Evolutionary conservation across 2,888 invertebrate species (phyloP).

Genomic region (Erebia epiphron): DNA sequence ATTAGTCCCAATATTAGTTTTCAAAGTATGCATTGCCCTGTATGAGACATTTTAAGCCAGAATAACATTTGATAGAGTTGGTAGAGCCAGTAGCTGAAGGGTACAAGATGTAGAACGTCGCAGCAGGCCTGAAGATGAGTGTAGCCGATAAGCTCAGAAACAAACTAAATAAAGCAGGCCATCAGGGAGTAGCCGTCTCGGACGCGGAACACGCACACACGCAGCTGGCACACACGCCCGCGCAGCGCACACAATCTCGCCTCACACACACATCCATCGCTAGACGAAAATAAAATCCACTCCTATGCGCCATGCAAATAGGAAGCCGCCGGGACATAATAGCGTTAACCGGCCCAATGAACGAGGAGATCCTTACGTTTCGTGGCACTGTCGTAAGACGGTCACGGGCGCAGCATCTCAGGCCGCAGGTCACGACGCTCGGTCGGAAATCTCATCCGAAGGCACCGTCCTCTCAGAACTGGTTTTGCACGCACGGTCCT

Average conservation of each 20-base stretch:
- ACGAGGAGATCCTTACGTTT: constrained; percentile 80
- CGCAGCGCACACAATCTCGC: constrained; percentile 44
- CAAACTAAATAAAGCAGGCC: constrained; percentile 77
- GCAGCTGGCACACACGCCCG: constrained; percentile 49
- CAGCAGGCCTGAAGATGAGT: constrained; percentile 47
- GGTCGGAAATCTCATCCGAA: constrained; percentile 72
- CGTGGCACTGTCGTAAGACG: constrained; percentile 79
- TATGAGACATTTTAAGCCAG: not conserved
- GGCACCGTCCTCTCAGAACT: constrained; percentile 67
- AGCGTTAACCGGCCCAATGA: constrained; percentile 67
- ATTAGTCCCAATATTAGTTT: not conserved
- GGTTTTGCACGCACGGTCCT: constrained; percentile 66
- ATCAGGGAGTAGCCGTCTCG: constrained; percentile 74
- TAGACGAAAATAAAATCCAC: constrained; percentile 82
- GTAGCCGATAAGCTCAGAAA: constrained; percentile 65
- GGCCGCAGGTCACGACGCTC: constrained; percentile 71
- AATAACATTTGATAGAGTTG: not conserved
- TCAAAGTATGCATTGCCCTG: not conserved
- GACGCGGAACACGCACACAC: constrained; percentile 56
- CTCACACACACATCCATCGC: constrained; percentile 68
- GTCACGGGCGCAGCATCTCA: constrained; percentile 81
- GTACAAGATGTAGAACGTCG: constrained; percentile 43
- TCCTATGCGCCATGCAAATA: constrained; percentile 81
- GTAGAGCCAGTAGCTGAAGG: constrained; percentile 37
- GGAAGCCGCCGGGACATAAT: constrained; percentile 70